phyloP scores from a whole-genome alignment of 1,140 invertebrate species.

The Pemphigus obesinymphae region DNA sequence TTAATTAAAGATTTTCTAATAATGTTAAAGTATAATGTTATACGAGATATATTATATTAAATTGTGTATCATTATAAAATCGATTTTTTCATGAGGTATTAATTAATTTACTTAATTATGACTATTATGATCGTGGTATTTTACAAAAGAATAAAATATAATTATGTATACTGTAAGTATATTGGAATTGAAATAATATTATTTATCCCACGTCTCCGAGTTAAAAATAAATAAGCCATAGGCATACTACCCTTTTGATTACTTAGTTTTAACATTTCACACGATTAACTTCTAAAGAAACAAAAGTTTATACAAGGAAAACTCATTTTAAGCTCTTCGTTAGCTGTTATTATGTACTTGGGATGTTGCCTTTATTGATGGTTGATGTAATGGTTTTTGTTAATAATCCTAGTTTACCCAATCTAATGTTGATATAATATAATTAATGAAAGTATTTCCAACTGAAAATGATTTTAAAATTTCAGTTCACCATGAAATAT shows the following conservation, averaged over 20 bases:
- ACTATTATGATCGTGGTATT: too few species aligned
- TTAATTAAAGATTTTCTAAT: too few species aligned
- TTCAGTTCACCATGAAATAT: background rate
- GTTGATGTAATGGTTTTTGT: background rate
- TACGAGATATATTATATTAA: too few species aligned
- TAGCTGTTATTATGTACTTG: background rate
- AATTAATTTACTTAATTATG: too few species aligned
- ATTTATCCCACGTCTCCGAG: too few species aligned
- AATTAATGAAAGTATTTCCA: background rate
- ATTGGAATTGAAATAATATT: background rate
- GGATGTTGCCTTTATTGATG: constrained; percentile 12
- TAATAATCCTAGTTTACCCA: background rate
- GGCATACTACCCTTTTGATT: background rate
- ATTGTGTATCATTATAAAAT: too few species aligned
- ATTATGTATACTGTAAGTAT: too few species aligned
- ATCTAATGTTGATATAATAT: background rate
- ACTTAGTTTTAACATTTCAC: background rate
- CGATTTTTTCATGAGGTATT: too few species aligned
- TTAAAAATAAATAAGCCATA: background rate
- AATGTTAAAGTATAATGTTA: too few species aligned
- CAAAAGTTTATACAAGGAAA: background rate
- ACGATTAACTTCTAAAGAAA: background rate
- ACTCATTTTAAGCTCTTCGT: constrained; percentile 6
- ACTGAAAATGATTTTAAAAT: background rate
- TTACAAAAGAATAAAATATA: too few species aligned